Conservation (phyloP, 1,140 invertebrate species). For the Tetramorium parvispinum region DNA sequence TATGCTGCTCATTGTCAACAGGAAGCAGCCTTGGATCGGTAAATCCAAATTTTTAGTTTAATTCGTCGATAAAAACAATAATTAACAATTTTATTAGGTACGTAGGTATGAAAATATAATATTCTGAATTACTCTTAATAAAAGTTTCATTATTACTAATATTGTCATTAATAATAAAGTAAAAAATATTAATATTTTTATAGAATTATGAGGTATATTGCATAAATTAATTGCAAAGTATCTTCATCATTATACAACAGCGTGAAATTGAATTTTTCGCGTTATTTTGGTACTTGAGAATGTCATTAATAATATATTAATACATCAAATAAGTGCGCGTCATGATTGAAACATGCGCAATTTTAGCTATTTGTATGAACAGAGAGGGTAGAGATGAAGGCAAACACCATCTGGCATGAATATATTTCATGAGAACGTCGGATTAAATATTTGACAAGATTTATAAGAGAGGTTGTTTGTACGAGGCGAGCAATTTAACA, state of each 20-base stretch:
- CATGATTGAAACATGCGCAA: conserved; percentile 24
- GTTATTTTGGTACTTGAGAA: conserved; percentile 8
- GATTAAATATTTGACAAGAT: conserved; percentile 61
- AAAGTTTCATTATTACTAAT: not conserved
- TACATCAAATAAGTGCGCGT: conserved; percentile 21
- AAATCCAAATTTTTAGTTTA: conserved; percentile 63
- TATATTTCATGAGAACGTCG: conserved; percentile 51
- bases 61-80: not conserved
- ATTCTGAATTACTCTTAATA: not conserved
- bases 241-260: not conserved
- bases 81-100: not conserved
- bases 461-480: conserved; percentile 46
- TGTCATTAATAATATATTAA: conserved; percentile 42
- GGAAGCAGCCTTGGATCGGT: conserved; percentile 96
- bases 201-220: not conserved
- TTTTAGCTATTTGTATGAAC: conserved; percentile 35
- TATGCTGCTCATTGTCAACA: conserved; percentile 99
- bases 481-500: conserved; percentile 31
- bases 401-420: conserved; percentile 54
- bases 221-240: not conserved
- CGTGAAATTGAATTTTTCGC: not conserved
- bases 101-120: not conserved
- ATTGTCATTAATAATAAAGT: not conserved
- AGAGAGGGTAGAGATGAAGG: conserved; percentile 20
- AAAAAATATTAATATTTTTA: not conserved